These are phyloP conservation scores for Pogonus chalceus DNA, from an alignment of 1,140 invertebrate genomes.

Conservation along the genomic window DNA sequence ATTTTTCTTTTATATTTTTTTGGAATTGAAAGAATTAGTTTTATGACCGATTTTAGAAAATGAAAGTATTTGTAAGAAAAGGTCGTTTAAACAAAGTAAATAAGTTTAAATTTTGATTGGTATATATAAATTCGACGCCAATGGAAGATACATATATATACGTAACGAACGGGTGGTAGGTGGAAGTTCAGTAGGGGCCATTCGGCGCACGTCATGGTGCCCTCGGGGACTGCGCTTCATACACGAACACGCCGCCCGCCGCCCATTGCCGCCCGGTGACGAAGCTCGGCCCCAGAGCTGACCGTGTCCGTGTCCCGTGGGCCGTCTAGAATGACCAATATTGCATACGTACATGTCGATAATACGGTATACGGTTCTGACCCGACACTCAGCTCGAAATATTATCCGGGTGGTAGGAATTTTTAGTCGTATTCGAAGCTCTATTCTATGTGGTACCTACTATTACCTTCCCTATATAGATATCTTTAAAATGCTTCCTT, in stretches of 20 bases:
- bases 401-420: background rate
- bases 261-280: background rate
- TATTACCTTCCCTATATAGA: too few relatives aligned
- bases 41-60: too few relatives aligned
- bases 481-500: too few relatives aligned
- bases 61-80: too few relatives aligned
- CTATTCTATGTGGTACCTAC: too few relatives aligned
- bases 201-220: background rate
- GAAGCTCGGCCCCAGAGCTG: background rate
- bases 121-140: too few relatives aligned
- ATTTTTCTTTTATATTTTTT: too few relatives aligned
- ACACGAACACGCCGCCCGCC: background rate
- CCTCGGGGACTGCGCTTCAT: background rate
- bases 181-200: too few relatives aligned
- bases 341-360: conserved; percentile 6
- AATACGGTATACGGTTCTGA: conserved; percentile 2
- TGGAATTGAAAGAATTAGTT: too few relatives aligned
- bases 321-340: conserved; percentile 4
- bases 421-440: background rate
- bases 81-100: too few relatives aligned
- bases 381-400: background rate
- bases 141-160: background rate
- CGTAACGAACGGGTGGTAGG: background rate
- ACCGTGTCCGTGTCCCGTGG: background rate
- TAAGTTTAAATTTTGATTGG: too few relatives aligned